A percentile compares a stretch with the other conserved stretches of the same genome.
Conservation (phyloP, 2,797 vertebrate species). For the Lagocephalus sceleratus region DNA sequence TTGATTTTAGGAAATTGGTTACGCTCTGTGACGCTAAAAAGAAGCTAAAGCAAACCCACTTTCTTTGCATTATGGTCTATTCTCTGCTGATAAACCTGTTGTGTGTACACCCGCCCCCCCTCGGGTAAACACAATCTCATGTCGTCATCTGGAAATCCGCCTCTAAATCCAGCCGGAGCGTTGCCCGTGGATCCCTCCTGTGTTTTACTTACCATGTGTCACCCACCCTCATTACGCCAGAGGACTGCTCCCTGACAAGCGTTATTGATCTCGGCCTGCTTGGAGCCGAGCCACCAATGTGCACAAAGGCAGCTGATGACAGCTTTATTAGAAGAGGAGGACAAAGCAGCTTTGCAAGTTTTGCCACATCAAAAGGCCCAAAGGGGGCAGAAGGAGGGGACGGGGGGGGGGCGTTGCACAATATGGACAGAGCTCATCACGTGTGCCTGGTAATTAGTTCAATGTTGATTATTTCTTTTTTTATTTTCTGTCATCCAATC, state of each 20-base stretch:
- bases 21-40: background rate
- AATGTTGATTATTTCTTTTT: slow-evolving; percentile 15
- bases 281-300: slow-evolving; percentile 49
- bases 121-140: slow-evolving; percentile 15
- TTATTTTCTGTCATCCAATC: slow-evolving; percentile 21
- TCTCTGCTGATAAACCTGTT: background rate
- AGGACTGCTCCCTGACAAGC: slow-evolving; percentile 46
- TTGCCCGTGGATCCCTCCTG: slow-evolving; percentile 5
- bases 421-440: slow-evolving; percentile 35
- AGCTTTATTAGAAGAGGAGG: slow-evolving; percentile 64
- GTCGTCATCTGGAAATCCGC: slow-evolving; percentile 16
- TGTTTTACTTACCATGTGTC: slow-evolving; percentile 43
- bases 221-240: slow-evolving; percentile 33
- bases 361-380: slow-evolving; percentile 34
- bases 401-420: slow-evolving; percentile 22
- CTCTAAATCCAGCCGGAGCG: slow-evolving; percentile 15
- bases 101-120: no score
- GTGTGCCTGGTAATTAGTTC: slow-evolving; percentile 47
- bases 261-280: slow-evolving; percentile 57
- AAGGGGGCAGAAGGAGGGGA: slow-evolving; percentile 15
- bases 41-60: slow-evolving; percentile 16
- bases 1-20: no score
- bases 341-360: slow-evolving; percentile 52
- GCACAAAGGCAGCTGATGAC: slow-evolving; percentile 57
- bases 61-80: background rate